A percentile compares a stretch with the other conserved stretches of the same genome.
Evolutionary conservation across 2,113 vertebrate species (phyloP).

Genomic region (Sporophila hypoxantha): DNA sequence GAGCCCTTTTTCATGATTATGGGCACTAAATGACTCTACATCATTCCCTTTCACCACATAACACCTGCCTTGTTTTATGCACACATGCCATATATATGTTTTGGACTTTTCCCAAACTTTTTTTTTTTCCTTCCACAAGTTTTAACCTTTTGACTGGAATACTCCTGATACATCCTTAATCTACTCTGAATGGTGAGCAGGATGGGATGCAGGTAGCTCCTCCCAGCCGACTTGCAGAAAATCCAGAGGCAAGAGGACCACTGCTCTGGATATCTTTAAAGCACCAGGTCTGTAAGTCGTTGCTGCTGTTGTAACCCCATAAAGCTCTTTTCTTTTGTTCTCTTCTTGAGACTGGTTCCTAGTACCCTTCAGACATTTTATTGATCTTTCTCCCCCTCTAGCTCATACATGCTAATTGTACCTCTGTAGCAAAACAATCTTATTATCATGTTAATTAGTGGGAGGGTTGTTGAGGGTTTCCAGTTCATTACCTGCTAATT

Average conservation of each 20-base stretch:
- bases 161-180: neutral
- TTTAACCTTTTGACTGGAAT: neutral
- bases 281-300: conserved; percentile 1
- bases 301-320: conserved; percentile 35
- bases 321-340: conserved; percentile 67
- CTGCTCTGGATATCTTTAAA: neutral
- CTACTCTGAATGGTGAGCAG: neutral
- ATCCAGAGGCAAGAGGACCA: neutral
- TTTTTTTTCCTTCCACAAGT: neutral
- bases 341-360: conserved; percentile 51
- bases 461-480: conserved; percentile 83
- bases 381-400: conserved; percentile 72
- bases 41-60: neutral
- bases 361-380: conserved; percentile 74
- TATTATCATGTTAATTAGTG: conserved; percentile 87
- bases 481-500: conserved; percentile 86
- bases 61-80: conserved; percentile 2
- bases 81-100: neutral
- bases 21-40: neutral
- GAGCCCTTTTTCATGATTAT: neutral
- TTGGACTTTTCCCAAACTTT: neutral
- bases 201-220: neutral
- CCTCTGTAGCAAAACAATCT: conserved; percentile 81
- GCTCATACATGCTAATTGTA: conserved; percentile 80
- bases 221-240: neutral